Conservation (phyloP, 1,140 invertebrate genomes). For the Periplaneta americana region DNA sequence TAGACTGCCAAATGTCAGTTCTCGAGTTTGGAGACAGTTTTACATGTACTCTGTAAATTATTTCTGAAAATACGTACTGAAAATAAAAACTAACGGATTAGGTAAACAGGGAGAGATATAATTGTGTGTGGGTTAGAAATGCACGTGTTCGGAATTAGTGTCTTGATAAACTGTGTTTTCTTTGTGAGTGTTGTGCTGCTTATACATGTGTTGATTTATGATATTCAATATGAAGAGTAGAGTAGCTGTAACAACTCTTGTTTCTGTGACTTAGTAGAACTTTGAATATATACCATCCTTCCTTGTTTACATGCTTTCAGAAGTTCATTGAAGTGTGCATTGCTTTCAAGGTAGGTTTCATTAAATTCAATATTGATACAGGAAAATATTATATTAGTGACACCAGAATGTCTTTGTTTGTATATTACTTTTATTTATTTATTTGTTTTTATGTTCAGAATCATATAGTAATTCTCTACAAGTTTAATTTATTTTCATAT, state of each 20-base stretch:
- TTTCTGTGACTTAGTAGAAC: constrained; percentile 14
- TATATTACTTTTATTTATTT: too few relatives aligned
- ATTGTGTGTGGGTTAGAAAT: neutral
- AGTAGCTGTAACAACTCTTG: neutral
- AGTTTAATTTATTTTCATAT: too few relatives aligned
- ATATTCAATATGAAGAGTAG: neutral
- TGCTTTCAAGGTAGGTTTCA: constrained; percentile 75
- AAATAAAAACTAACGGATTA: too few relatives aligned
- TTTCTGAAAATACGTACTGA: too few relatives aligned
- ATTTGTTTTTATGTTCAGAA: too few relatives aligned
- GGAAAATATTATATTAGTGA: neutral
- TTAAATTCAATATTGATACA: neutral
- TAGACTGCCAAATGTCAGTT: too few relatives aligned
- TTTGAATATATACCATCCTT: constrained; percentile 18
- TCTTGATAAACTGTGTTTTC: neutral
- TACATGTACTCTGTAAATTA: too few relatives aligned
- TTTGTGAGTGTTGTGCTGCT: neutral
- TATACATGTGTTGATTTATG: neutral
- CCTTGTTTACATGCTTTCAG: constrained; percentile 45
- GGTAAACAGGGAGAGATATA: neutral
- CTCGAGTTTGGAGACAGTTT: too few relatives aligned
- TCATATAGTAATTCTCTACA: too few relatives aligned
- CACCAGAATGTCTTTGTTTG: too few relatives aligned
- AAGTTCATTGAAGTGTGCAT: constrained; percentile 88
- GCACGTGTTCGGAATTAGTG: neutral